phyloP scores from a whole-genome alignment of 2,888 invertebrate species.

The Metacarcinus magister region DNA sequence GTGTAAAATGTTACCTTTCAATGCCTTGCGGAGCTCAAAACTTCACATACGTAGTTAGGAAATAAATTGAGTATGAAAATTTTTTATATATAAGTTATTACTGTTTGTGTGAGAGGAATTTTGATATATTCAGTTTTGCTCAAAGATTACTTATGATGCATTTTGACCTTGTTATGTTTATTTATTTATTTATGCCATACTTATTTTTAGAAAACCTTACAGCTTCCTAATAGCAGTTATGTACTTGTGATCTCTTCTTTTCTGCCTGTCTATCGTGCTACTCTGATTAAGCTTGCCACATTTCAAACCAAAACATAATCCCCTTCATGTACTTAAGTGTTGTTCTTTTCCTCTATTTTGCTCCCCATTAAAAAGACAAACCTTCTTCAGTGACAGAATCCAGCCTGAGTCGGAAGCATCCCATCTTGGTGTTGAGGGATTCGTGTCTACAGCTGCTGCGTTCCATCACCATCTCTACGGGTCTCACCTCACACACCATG shows the following conservation, averaged over 20 bases:
- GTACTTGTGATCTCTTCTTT: not conserved
- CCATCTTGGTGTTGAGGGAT: slow-evolving; percentile 75
- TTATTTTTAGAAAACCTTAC: not conserved
- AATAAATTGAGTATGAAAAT: not conserved
- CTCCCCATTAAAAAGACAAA: not conserved
- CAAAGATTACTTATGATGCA: not conserved
- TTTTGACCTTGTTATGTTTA: not conserved
- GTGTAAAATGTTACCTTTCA: not conserved
- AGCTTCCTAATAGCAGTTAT: not conserved
- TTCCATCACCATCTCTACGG: slow-evolving; percentile 74
- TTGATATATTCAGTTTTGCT: not conserved
- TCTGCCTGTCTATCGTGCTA: not conserved
- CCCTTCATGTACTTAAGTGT: not conserved
- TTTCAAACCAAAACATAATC: not conserved
- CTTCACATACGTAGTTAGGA: not conserved
- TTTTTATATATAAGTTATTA: not conserved
- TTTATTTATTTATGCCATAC: not conserved
- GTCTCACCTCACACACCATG: slow-evolving; percentile 77
- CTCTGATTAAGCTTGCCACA: not conserved
- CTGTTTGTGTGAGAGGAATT: not conserved
- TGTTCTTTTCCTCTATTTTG: not conserved
- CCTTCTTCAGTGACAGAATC: slow-evolving; percentile 76
- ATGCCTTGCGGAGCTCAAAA: not conserved
- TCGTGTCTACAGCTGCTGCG: slow-evolving; percentile 78
- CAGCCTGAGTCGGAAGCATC: slow-evolving; percentile 64